Evolutionary conservation across 2,888 invertebrate genomes (phyloP).

Genomic region (Rhaphigaster nebulosa): DNA sequence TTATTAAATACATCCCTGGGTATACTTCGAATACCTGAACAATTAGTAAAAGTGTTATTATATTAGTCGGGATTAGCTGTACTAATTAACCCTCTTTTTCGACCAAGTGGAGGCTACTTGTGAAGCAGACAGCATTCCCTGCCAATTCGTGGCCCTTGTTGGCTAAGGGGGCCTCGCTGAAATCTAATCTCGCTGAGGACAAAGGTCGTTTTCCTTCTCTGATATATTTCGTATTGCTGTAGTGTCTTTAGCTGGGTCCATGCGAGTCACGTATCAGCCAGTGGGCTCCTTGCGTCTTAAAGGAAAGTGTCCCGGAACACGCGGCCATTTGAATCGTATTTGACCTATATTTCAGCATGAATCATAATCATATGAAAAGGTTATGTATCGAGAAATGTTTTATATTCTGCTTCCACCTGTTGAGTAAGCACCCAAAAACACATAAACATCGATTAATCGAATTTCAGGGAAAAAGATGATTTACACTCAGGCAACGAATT

Average conservation of each 20-base stretch:
- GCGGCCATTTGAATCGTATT: not conserved
- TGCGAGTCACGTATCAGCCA: not conserved
- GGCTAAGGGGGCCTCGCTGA: not conserved
- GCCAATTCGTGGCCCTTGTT: not conserved
- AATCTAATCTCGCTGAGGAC: not conserved
- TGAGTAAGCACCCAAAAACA: no score
- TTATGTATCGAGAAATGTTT: no score
- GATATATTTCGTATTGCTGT: not conserved
- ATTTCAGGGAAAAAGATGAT: no score
- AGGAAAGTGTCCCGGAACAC: not conserved
- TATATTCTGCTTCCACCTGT: no score
- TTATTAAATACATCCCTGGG: no score
- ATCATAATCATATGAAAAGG: not conserved
- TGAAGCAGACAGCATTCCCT: not conserved
- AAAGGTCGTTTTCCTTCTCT: not conserved
- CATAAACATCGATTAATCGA: no score
- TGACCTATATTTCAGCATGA: not conserved
- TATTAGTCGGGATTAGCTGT: no score
- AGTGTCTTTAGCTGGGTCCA: not conserved
- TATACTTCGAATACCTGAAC: no score
- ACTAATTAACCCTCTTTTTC: no score
- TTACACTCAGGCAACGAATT: no score
- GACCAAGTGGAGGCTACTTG: not conserved
- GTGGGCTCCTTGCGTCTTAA: not conserved
- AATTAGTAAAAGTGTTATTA: no score